Conservation (phyloP, 1,140 invertebrate genomes). For the Cydia amplana region DNA sequence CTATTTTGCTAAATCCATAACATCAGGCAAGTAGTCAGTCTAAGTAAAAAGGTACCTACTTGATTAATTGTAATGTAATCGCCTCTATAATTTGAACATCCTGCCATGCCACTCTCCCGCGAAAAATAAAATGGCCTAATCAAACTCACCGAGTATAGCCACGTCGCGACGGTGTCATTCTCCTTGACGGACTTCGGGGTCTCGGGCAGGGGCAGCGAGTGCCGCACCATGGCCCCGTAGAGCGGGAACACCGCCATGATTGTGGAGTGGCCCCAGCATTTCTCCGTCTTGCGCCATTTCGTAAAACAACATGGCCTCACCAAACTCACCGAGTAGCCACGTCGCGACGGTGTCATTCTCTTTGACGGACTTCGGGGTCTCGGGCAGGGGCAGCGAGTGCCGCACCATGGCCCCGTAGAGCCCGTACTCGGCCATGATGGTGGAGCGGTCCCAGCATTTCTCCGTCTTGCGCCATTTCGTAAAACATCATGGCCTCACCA, state of each 20-base stretch:
- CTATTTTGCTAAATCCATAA: no score
- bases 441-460: slow-evolving; percentile 99
- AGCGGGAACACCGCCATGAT: slow-evolving; percentile 99
- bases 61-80: no score
- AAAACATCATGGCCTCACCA: slow-evolving; percentile 37
- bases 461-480: slow-evolving; percentile 99
- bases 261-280: slow-evolving; percentile 98
- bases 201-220: slow-evolving; percentile 97
- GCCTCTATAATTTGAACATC: not conserved
- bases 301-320: slow-evolving; percentile 60
- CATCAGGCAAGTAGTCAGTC: no score
- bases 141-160: slow-evolving; percentile 94
- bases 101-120: not conserved
- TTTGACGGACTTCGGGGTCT: slow-evolving; percentile 97
- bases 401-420: slow-evolving; percentile 99
- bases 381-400: slow-evolving; percentile 97
- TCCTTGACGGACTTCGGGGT: slow-evolving; percentile 97
- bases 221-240: slow-evolving; percentile 99
- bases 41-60: no score
- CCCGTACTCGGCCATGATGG: slow-evolving; percentile 99
- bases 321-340: slow-evolving; percentile 94
- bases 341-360: slow-evolving; percentile 97
- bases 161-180: slow-evolving; percentile 96
- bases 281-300: slow-evolving; percentile 99
- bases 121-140: slow-evolving; percentile 34